A percentile compares a stretch with the other conserved stretches of the same genome.
phyloP scores from a whole-genome alignment of 2,113 vertebrate species.

The Mustelus asterias region DNA sequence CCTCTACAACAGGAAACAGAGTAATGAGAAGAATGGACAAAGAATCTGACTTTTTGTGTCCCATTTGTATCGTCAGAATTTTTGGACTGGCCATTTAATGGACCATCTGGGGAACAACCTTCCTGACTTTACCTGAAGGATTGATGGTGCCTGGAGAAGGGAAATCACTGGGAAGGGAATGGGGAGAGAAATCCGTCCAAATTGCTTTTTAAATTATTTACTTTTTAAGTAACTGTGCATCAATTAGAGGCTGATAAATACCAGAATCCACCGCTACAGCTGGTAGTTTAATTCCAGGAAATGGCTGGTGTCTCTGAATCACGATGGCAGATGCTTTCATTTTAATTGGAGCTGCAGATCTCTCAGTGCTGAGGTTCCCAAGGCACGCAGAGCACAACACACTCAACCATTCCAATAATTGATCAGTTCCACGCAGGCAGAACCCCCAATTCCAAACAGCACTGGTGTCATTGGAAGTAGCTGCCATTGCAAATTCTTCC shows the following conservation, averaged over 20 bases:
- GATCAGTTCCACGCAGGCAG: not conserved
- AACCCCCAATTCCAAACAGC: not conserved
- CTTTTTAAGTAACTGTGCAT: not conserved
- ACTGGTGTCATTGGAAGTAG: not conserved
- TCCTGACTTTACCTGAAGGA: not conserved
- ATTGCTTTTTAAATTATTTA: constrained; percentile 16
- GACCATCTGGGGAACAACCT: not conserved
- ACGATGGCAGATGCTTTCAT: not conserved
- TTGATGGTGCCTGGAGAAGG: not conserved
- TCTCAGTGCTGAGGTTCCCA: not conserved
- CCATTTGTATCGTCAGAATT: not conserved
- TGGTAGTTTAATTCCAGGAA: constrained; percentile 5
- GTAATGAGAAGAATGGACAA: not conserved
- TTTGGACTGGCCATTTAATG: not conserved
- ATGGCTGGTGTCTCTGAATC: not conserved
- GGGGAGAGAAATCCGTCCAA: not conserved
- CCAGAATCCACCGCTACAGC: not conserved
- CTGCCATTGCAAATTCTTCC: not conserved
- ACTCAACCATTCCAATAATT: not conserved
- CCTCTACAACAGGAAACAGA: not conserved
- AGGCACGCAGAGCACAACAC: not conserved
- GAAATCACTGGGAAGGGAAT: not conserved
- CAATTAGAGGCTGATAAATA: not conserved
- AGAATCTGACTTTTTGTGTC: not conserved
- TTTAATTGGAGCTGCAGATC: constrained; percentile 19